Evolutionary conservation across 2,797 vertebrate species (phyloP).

Genomic region (Danio tinwini): DNA sequence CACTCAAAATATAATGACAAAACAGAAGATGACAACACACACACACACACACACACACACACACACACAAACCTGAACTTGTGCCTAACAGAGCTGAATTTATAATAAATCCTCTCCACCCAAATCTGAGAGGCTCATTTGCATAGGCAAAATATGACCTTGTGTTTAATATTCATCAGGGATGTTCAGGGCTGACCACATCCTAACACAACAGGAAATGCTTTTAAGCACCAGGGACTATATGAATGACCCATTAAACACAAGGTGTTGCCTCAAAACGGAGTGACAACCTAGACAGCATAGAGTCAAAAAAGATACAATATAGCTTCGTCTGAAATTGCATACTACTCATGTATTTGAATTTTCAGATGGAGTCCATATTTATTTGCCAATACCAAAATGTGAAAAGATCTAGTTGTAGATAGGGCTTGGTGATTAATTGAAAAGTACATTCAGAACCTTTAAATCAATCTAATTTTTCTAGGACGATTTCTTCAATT

Average conservation of each 20-base stretch:
- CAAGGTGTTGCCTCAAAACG: background rate
- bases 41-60: background rate
- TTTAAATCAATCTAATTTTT: too few species aligned
- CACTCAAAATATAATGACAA: conserved; percentile 5
- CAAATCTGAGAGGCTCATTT: conserved; percentile 21
- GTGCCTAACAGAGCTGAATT: background rate
- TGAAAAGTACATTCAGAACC: too few species aligned
- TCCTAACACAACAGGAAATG: conserved; percentile 11
- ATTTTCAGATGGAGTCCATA: too few species aligned
- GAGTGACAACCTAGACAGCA: background rate
- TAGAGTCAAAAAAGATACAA: background rate
- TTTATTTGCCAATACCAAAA: background rate
- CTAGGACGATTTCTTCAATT: too few species aligned
- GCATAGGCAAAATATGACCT: conserved; percentile 15
- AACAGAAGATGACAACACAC: background rate
- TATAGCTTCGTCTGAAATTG: too few species aligned
- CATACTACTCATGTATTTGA: too few species aligned
- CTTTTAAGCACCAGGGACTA: background rate
- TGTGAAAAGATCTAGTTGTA: background rate
- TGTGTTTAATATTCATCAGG: conserved; percentile 9
- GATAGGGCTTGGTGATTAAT: too few species aligned
- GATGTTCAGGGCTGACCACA: background rate
- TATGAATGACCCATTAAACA: background rate
- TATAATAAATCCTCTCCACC: conserved; percentile 7
- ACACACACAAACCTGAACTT: background rate